Conservation (phyloP, 30 jellyfish, hydroid and myxozoan genomes). For the Turritopsis rubra region DNA sequence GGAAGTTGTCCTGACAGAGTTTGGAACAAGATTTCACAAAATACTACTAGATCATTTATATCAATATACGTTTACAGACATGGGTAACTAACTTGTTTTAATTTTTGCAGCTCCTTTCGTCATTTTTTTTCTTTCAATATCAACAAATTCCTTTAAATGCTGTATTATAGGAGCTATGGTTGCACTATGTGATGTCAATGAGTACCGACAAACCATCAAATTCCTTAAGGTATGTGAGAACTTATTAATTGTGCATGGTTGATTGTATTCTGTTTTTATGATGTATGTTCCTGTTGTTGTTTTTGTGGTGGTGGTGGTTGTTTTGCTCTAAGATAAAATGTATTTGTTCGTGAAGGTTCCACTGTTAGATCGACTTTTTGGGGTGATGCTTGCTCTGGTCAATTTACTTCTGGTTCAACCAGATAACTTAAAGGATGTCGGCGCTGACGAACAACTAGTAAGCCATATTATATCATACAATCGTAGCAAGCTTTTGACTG, state of each 20-base stretch:
- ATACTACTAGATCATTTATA: slow-evolving; percentile 68
- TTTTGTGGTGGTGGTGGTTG: no score
- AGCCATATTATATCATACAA: background rate
- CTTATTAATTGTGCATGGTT: background rate
- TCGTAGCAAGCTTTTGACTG: slow-evolving; percentile 4
- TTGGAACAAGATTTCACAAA: slow-evolving; percentile 91
- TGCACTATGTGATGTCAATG: slow-evolving; percentile 92
- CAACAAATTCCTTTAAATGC: background rate
- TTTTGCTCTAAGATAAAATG: background rate
- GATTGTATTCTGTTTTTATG: background rate
- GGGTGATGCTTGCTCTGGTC: slow-evolving; percentile 62
- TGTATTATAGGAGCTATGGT: slow-evolving; percentile 86
- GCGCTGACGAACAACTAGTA: slow-evolving; percentile 86
- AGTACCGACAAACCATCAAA: slow-evolving; percentile 80
- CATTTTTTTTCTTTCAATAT: background rate
- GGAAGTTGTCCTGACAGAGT: slow-evolving; percentile 86
- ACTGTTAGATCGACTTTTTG: slow-evolving; percentile 63
- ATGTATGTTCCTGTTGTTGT: background rate
- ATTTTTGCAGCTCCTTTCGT: background rate
- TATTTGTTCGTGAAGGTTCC: slow-evolving; percentile 41
- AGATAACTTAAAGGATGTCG: slow-evolving; percentile 85
- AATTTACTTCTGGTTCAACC: slow-evolving; percentile 87
- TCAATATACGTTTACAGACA: slow-evolving; percentile 67
- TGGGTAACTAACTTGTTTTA: slow-evolving; percentile 34
- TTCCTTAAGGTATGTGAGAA: slow-evolving; percentile 44